Evolutionary conservation across 2,113 vertebrate species (phyloP).

Genomic region (Petrocephalus microphthalmus): DNA sequence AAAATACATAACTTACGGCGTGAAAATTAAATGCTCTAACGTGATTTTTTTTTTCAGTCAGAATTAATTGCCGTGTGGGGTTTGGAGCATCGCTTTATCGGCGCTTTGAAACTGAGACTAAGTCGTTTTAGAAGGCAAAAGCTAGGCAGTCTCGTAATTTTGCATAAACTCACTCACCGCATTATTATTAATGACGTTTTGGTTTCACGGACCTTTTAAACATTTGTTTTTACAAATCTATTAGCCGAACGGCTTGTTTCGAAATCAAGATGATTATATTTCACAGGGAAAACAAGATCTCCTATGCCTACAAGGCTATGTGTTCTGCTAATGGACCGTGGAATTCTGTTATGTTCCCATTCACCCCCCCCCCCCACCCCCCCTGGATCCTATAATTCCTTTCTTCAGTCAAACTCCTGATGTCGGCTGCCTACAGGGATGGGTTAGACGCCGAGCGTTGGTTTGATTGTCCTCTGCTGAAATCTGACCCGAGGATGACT

Average conservation of each 20-base stretch:
- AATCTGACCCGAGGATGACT: conserved; percentile 50
- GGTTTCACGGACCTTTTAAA: neutral
- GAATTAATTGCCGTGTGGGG: neutral
- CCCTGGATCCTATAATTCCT: conserved; percentile 25
- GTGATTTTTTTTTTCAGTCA: neutral
- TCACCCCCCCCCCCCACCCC: conserved; percentile 18
- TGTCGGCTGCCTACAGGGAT: conserved; percentile 38
- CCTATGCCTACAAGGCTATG: conserved; percentile 9
- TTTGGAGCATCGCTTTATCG: neutral
- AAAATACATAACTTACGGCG: neutral
- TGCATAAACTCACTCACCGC: neutral
- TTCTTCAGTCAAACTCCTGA: conserved; percentile 40
- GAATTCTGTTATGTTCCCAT: conserved; percentile 20
- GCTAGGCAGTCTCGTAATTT: neutral
- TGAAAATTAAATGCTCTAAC: conserved; percentile 5
- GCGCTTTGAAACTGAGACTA: neutral
- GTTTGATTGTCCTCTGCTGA: conserved; percentile 47
- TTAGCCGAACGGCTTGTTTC: neutral
- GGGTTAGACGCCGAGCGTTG: conserved; percentile 33
- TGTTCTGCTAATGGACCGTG: conserved; percentile 22
- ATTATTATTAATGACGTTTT: conserved; percentile 8
- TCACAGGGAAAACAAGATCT: conserved; percentile 17
- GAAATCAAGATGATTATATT: conserved; percentile 19
- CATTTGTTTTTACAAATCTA: conserved; percentile 9
- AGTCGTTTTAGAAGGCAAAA: neutral